Evolutionary conservation across 2,797 vertebrate genomes (phyloP), one percentile per base, ranked within the genome.

Genomic region (Epinephelus awoara): DNA sequence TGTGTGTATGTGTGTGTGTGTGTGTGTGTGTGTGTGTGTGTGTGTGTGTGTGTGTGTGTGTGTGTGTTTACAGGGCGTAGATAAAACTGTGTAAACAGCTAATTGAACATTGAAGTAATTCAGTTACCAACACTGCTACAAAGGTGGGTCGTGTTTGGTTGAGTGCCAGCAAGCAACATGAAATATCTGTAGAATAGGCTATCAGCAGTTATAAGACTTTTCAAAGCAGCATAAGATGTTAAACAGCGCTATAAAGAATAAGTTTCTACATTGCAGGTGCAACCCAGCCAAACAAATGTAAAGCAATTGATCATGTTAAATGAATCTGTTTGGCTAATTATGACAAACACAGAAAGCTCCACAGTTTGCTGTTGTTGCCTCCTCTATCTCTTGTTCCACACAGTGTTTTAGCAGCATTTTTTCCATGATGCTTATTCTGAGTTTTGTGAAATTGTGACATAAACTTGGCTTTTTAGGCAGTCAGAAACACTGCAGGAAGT

Each of bases 41-140:
- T 23, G n/a, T 29, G 38, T 38, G 19, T 19, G 18, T 6, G 34
- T 23, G 40, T 38, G 19, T 19, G 18, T 6, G 46, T 61, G 38
- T 61, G 49, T 83, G 38, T 84, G 58, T 72, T 72, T n/a, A 44
- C 21, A 75, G 42, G 21, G 49, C 5, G 19, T 46, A 29, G 59
- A 64, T 75, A 21, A 61, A 65, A 47, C 8, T 2, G 42, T 69
- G 58, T n/a, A 51, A 79, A 55, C 27, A 27, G 1, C 47, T 77
- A 2, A 25, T 64, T 78, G 34, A 64, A 34, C 51, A 52, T 46
- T 56, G 11, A 59, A 50, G 18, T 46, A 40, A 67, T 54, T 71
- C 0, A 44, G 40, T 18, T 54, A 63, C 25, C 46, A 58, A 12
- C 47, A 58, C 55, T 10, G 29, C 78, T 67, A 3, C 55, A 38